Conservation (phyloP, 2,113 vertebrate genomes). For the Engystomops pustulosus region DNA sequence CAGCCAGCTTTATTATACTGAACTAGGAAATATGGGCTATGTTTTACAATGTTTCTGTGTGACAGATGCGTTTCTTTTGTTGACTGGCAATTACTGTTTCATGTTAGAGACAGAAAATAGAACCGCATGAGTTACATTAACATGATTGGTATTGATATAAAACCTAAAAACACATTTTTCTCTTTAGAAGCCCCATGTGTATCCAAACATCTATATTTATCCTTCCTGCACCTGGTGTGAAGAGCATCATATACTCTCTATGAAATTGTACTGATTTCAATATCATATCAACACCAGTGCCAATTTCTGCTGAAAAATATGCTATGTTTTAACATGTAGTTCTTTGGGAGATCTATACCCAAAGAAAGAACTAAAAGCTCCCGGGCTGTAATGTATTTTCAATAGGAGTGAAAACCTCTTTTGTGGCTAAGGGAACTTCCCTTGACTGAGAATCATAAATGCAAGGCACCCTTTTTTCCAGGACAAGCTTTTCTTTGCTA, state of each 20-base stretch:
- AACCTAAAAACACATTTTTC: neutral
- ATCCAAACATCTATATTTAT: neutral
- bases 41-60: conserved; percentile 30
- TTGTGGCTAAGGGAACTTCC: too few relatives aligned
- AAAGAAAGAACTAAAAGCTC: too few relatives aligned
- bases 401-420: too few relatives aligned
- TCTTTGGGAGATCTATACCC: too few relatives aligned
- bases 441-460: too few relatives aligned
- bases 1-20: conserved; percentile 26
- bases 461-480: too few relatives aligned
- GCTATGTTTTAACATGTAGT: too few relatives aligned
- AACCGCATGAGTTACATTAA: conserved; percentile 1
- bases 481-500: too few relatives aligned
- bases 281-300: neutral
- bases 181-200: neutral
- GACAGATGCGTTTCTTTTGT: conserved; percentile 34
- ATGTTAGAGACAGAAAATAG: conserved; percentile 3
- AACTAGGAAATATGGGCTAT: conserved; percentile 9
- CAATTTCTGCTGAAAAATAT: neutral
- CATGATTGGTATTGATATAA: neutral
- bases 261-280: neutral
- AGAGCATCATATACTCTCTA: neutral
- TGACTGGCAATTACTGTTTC: conserved; percentile 5
- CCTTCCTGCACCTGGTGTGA: neutral
- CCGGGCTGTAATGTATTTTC: too few relatives aligned